phyloP scores from a whole-genome alignment of 2,113 vertebrate species.

The Cyprinodon tularosa region DNA sequence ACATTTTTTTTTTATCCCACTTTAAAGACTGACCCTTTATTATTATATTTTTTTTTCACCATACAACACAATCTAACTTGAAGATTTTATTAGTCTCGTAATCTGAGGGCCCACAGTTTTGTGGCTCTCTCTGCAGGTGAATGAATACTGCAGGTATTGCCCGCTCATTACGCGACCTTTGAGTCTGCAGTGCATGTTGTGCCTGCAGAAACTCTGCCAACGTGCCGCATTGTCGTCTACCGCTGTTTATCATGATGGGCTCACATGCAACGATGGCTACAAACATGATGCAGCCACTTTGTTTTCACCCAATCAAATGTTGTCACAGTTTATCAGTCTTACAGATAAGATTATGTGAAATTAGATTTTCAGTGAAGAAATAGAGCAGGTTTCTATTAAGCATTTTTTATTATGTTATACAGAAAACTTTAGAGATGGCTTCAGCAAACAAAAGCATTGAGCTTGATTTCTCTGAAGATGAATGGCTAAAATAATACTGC shows the following conservation, averaged over 20 bases:
- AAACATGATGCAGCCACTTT: slow-evolving; percentile 24
- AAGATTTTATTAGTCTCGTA: background rate
- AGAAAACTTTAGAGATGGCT: background rate
- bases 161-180: slow-evolving; percentile 29
- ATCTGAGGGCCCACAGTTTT: background rate
- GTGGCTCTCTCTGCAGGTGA: slow-evolving; percentile 23
- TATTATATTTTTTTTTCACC: background rate
- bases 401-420: background rate
- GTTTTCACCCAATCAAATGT: background rate
- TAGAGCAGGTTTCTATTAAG: background rate
- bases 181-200: slow-evolving; percentile 51
- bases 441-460: too few relatives aligned
- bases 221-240: slow-evolving; percentile 47
- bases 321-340: slow-evolving; percentile 30
- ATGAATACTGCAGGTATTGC: slow-evolving; percentile 14
- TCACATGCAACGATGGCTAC: slow-evolving; percentile 12
- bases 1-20: background rate
- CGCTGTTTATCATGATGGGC: slow-evolving; percentile 22
- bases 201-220: slow-evolving; percentile 35
- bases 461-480: background rate
- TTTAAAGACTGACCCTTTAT: background rate
- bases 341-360: background rate
- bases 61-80: background rate
- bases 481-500: background rate
- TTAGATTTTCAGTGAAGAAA: background rate